Base-by-base conservation (phyloP, 2,113 vertebrate genomes). In the Azemiops feae region DNA sequence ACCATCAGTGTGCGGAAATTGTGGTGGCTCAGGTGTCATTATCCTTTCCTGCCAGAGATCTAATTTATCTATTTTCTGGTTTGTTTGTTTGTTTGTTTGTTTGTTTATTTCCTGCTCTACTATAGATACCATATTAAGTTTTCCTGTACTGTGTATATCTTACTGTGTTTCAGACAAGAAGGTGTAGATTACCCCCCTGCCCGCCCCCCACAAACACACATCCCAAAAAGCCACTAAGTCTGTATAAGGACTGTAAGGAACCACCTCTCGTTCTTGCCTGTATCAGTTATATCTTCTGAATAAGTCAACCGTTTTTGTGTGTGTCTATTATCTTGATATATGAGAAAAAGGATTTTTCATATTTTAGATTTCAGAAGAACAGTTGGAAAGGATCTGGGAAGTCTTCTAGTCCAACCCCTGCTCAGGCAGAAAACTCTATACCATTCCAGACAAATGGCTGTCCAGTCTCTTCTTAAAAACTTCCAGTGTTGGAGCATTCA, bases 41-140 rank as follows among this genome's bases (percentile, higher is more conserved):
- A 97, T 97, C 94, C 95, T 95, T 96, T 92, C 93, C 93, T 89
- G 96, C 95, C 93, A n/a, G 5, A 87, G 94, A 95, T 96, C 93
- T 74, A 93, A 96, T 94, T 93, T 90, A 47, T 91, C 92, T 94
- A 93, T 94, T 92, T 94, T 88, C 95, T 5, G 87, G 95, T 95
- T 95, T 81, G 74, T 81, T 81, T 81, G 60, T 69, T 69, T 64
- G 69, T 94, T 94, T 55, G 23, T 43, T 81, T 81, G 60, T 69
- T 69, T 64, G 69, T 94, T 94, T 55, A 12, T 43, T 45, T 8
- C 27, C 55, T 25, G 20, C 93, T 95, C 93, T 94, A 94, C 95
- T 95, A 10, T 93, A 92, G 95, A 91, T 92, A 86, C 92, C 95
- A 94, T 94, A 86, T 90, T 93, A 60, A 89, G 94, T 45, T 93